These are phyloP conservation scores for Seriola rivoliana DNA, from an alignment of 2,113 vertebrate genomes.

Conservation along the genomic window DNA sequence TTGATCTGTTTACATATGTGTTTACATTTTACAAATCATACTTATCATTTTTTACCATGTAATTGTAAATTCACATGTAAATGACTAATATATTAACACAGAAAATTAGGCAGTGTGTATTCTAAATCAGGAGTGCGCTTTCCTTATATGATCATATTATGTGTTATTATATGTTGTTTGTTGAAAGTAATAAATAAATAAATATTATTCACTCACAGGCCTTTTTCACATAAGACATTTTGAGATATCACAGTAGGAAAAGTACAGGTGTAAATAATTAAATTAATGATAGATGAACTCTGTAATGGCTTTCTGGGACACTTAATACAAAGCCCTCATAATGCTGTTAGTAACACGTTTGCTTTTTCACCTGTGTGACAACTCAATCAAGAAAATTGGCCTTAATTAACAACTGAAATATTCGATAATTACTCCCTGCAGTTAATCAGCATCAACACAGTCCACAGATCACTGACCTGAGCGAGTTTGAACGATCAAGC, in stretches of 20 bases:
- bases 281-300: neutral
- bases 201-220: neutral
- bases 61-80: too few relatives aligned
- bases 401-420: neutral
- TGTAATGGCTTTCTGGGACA: neutral
- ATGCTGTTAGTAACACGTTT: neutral
- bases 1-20: too few relatives aligned
- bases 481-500: neutral
- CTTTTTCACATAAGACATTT: neutral
- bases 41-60: too few relatives aligned
- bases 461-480: neutral
- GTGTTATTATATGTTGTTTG: too few relatives aligned
- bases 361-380: constrained; percentile 1
- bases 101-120: too few relatives aligned
- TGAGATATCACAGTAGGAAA: neutral
- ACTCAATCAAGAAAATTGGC: constrained; percentile 8
- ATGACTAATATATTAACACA: too few relatives aligned
- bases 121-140: too few relatives aligned
- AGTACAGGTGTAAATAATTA: neutral
- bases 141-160: too few relatives aligned
- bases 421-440: constrained; percentile 3
- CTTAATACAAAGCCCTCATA: neutral
- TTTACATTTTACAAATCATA: too few relatives aligned
- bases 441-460: neutral
- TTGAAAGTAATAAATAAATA: too few relatives aligned